phyloP scores from a whole-genome alignment of 2,888 invertebrate species.

The Papilio protenor region DNA sequence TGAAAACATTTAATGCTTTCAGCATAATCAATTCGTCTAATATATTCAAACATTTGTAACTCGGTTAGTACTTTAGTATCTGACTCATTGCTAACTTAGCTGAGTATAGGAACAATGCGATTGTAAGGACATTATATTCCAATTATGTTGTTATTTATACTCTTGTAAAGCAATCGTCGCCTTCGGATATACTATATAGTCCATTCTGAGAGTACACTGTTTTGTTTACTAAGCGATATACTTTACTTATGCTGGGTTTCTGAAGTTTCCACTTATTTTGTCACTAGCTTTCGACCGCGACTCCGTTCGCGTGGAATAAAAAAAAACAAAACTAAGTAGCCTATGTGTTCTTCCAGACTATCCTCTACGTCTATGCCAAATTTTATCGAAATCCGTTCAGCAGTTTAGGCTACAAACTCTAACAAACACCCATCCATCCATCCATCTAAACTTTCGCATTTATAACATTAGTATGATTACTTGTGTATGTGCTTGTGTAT shows the following conservation, averaged over 20 bases:
- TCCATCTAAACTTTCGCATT: too few species aligned
- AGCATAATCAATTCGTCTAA: constrained; percentile 36
- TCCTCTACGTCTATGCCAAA: too few species aligned
- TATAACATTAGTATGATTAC: too few species aligned
- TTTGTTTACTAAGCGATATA: constrained; percentile 9
- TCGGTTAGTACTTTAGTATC: constrained; percentile 4
- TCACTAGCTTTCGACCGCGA: too few species aligned
- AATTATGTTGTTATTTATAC: constrained; percentile 41
- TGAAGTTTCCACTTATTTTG: too few species aligned
- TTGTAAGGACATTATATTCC: constrained; percentile 40
- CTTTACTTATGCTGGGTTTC: background rate
- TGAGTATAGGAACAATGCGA: constrained; percentile 33
- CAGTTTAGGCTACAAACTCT: too few species aligned
- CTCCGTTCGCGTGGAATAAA: too few species aligned
- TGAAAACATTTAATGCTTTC: constrained; percentile 11
- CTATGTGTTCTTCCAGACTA: too few species aligned
- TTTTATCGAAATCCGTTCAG: too few species aligned
- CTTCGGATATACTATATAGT: constrained; percentile 8
- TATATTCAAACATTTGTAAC: constrained; percentile 42
- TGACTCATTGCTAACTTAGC: constrained; percentile 35
- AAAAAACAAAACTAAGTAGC: too few species aligned
- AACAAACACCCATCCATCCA: too few species aligned
- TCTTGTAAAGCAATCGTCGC: constrained; percentile 38
- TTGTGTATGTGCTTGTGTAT: too few species aligned
- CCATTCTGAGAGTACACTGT: background rate